Percentiles rank a stretch among this genome's conserved stretches.
Evolutionary conservation across 2,113 vertebrate species (phyloP).

Genomic region (Brienomyrus longianalis): DNA sequence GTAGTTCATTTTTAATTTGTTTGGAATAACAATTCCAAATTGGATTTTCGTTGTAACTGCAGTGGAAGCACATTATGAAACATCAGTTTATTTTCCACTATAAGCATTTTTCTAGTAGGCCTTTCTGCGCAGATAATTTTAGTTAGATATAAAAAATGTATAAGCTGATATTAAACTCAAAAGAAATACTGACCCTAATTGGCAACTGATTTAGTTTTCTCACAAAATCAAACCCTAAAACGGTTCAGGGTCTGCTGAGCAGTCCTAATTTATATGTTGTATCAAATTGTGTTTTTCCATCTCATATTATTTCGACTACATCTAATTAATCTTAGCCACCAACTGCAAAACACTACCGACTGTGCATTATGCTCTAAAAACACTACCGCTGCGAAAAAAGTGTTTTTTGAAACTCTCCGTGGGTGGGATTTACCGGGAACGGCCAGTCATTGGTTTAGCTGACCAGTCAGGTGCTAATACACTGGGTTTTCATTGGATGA

Average conservation of each 20-base stretch:
- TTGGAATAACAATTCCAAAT: background rate
- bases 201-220: background rate
- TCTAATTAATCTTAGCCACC: background rate
- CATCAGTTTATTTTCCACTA: background rate
- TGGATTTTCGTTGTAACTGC: background rate
- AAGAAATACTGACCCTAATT: background rate
- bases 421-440: background rate
- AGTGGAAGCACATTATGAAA: background rate
- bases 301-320: background rate
- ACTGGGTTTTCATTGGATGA: background rate
- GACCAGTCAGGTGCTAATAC: background rate
- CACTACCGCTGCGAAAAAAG: background rate
- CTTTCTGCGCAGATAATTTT: background rate
- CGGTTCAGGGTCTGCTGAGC: background rate
- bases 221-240: background rate
- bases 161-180: background rate
- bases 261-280: background rate
- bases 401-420: background rate
- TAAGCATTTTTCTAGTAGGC: background rate
- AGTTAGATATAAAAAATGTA: background rate
- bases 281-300: background rate
- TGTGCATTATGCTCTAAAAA: background rate
- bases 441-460: background rate
- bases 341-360: background rate
- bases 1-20: background rate